Conservation (phyloP, 2,797 vertebrate genomes). For the Pangasius macronema region DNA sequence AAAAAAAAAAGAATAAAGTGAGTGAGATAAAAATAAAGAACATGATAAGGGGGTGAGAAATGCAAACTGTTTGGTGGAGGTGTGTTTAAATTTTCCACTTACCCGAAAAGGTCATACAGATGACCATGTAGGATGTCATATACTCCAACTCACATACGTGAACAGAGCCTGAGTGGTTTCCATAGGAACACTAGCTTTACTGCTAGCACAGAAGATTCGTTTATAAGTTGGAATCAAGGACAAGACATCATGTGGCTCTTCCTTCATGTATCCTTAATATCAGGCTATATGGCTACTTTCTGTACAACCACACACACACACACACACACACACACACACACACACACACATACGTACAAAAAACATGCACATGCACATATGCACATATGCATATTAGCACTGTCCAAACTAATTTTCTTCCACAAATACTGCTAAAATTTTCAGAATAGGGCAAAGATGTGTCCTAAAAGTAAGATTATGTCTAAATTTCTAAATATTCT, state of each 20-base stretch:
- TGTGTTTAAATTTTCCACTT: slow-evolving; percentile 22
- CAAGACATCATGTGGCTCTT: background rate
- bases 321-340: background rate
- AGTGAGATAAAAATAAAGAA: slow-evolving; percentile 25
- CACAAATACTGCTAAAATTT: background rate
- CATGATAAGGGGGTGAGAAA: slow-evolving; percentile 11
- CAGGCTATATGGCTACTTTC: background rate
- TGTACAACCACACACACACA: background rate
- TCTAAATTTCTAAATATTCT: background rate
- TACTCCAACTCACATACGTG: slow-evolving; percentile 21
- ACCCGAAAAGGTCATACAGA: slow-evolving; percentile 31
- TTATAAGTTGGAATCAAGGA: background rate
- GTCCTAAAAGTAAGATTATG: background rate
- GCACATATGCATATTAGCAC: background rate
- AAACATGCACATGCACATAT: background rate
- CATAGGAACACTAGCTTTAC: slow-evolving; percentile 63
- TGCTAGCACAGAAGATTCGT: slow-evolving; percentile 6
- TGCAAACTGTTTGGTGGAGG: slow-evolving; percentile 31
- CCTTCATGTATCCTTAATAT: background rate
- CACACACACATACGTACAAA: background rate
- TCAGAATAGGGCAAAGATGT: background rate
- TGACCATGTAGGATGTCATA: slow-evolving; percentile 34
- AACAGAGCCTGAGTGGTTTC: slow-evolving; percentile 59
- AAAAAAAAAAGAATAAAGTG: slow-evolving; percentile 25
- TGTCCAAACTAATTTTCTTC: background rate